phyloP scores from a whole-genome alignment of 1,140 invertebrate species.

The Wiebesia pumilae region DNA sequence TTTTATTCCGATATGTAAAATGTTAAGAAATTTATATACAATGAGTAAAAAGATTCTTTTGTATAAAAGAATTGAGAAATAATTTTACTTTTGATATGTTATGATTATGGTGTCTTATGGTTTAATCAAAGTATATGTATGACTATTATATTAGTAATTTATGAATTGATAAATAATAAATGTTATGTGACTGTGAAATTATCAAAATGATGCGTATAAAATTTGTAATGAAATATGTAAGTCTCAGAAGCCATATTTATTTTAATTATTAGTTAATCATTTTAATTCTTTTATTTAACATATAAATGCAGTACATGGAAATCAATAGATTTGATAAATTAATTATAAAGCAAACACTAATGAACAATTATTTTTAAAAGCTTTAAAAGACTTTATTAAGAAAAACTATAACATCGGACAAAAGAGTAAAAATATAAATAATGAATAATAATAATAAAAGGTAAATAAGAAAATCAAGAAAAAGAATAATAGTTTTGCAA shows the following conservation, averaged over 20 bases:
- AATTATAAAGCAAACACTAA: background rate
- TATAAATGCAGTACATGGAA: background rate
- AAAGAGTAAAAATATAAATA: too few relatives aligned
- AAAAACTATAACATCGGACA: too few relatives aligned
- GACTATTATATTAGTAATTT: background rate
- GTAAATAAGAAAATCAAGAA: too few relatives aligned
- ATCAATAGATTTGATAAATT: background rate
- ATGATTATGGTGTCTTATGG: background rate
- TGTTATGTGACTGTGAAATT: background rate
- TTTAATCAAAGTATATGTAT: background rate
- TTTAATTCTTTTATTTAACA: background rate
- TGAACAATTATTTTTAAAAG: background rate
- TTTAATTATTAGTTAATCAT: background rate
- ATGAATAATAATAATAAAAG: too few relatives aligned
- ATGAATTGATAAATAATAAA: background rate
- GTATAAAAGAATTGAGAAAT: slow-evolving; percentile 7
- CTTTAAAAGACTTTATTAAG: background rate
- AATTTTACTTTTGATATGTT: background rate
- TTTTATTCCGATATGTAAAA: slow-evolving; percentile 20
- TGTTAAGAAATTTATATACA: slow-evolving; percentile 28
- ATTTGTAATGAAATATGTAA: background rate
- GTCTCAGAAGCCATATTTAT: background rate
- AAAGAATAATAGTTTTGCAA: too few relatives aligned
- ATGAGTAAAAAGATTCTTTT: slow-evolving; percentile 28
- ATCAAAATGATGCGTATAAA: background rate